Evolutionary conservation across 2,797 vertebrate genomes (phyloP), one percentile per base, ranked within the genome.

Genomic region (Podargus strigoides): DNA sequence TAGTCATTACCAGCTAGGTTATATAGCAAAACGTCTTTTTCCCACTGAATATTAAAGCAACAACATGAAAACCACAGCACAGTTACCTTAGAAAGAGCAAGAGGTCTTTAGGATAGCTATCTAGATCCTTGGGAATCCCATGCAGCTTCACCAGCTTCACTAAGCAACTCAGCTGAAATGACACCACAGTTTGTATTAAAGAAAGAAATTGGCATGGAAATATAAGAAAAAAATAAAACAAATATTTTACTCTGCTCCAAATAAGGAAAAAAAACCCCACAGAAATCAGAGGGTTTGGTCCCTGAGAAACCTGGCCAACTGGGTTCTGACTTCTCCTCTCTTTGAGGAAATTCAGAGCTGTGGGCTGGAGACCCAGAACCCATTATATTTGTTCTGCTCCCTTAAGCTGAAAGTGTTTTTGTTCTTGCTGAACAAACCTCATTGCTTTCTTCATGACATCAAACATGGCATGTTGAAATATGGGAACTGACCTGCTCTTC

Each of bases 121-220:
- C 94, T 69, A 96, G 88, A 72, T 97, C 96, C 84, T 92, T 1
- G 2, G 92, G 95, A 63, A 76, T 58, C 0, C 96, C 94, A 1
- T 62, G 52, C 39, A 92, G 77, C 0, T 76, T 95, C 64, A 98
- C 73, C 64, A 90, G 44, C 53, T 34, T 93, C 44, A 88, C 93
- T 42, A 98, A 75, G 79, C 98, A 98, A 10, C 88, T 96, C 89
- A 98, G 93, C 97, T 98, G 91, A 62, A 41, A 26, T 10, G 66
- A 80, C 41, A 93, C 14, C 85, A 46, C 49, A 46, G 39, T 16
- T 62, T 5, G 50, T 36, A 73, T 3, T n/a, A 26, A 12, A 50
- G 34, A n/a, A n/a, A 55, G 60, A 32, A 64, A 82, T 5, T 27
- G 69, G 32, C 36, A 82, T 0, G 3, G 13, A 80, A 80, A 41